These are phyloP conservation scores for Strix occidentalis DNA, from an alignment of 2,797 vertebrate genomes.

Conservation along the genomic window DNA sequence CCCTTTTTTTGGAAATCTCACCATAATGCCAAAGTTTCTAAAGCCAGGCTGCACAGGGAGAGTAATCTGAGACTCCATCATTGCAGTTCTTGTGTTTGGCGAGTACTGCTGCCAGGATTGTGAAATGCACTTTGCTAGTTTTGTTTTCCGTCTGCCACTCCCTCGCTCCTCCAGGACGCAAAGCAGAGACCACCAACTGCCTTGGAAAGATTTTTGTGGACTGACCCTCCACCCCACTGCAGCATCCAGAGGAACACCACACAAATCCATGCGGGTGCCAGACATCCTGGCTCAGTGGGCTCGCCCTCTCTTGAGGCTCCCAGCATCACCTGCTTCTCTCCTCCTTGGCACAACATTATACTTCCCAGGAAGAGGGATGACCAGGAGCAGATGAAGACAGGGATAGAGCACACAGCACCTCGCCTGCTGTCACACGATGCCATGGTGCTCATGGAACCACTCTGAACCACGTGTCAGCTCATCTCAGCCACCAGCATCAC, in stretches of 20 bases:
- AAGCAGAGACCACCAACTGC: not conserved
- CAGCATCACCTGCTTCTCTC: not conserved
- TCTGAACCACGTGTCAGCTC: not conserved
- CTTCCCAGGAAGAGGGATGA: not conserved
- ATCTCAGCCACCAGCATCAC: not conserved
- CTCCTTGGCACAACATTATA: accelerated
- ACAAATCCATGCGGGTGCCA: accelerated
- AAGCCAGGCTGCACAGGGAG: not conserved
- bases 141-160: slow-evolving; percentile 2
- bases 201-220: not conserved
- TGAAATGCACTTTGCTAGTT: slow-evolving; percentile 3
- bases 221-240: not conserved
- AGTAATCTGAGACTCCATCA: not conserved
- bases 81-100: not conserved
- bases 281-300: not conserved
- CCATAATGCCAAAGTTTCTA: not conserved
- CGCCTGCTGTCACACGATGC: accelerated
- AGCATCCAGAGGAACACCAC: not conserved
- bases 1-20: not conserved
- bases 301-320: not conserved
- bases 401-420: not conserved
- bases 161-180: not conserved
- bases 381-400: not conserved
- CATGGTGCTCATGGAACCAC: not conserved
- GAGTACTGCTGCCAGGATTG: not conserved